These are phyloP conservation scores for Sipha maydis DNA, from an alignment of 2,888 invertebrate genomes.

Conservation along the genomic window DNA sequence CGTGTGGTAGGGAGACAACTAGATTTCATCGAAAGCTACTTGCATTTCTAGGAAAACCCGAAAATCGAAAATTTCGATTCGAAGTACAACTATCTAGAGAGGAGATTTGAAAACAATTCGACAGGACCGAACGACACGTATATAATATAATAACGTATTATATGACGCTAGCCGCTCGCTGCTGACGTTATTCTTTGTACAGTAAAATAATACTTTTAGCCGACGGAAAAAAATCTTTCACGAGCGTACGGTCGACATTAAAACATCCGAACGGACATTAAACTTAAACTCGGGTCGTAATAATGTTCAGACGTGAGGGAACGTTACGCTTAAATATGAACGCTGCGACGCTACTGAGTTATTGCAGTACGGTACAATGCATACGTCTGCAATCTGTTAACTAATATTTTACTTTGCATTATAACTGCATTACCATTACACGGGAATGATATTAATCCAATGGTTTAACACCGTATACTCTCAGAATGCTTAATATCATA, in stretches of 20 bases:
- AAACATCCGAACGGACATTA: not conserved
- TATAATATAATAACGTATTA: too few species aligned
- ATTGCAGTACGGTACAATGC: too few species aligned
- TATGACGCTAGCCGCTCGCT: not conserved
- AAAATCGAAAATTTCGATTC: not conserved
- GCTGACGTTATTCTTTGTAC: not conserved
- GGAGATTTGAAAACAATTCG: not conserved
- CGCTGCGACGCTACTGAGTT: too few species aligned
- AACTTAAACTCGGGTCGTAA: too few species aligned
- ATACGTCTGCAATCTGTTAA: too few species aligned
- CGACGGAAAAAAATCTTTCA: not conserved
- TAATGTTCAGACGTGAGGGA: too few species aligned
- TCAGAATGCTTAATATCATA: too few species aligned
- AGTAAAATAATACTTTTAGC: not conserved
- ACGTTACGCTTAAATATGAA: too few species aligned
- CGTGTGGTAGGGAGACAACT: not conserved
- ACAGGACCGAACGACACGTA: not conserved
- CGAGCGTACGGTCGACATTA: not conserved
- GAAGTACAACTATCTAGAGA: not conserved
- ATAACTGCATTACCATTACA: too few species aligned
- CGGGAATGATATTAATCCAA: too few species aligned
- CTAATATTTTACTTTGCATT: too few species aligned
- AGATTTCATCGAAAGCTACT: not conserved
- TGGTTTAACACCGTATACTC: too few species aligned
- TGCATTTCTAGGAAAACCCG: constrained; percentile 1